Evolutionary conservation across 2,888 invertebrate species (phyloP), one percentile per base, ranked within the genome.

Genomic region (Acleris sparsana): DNA sequence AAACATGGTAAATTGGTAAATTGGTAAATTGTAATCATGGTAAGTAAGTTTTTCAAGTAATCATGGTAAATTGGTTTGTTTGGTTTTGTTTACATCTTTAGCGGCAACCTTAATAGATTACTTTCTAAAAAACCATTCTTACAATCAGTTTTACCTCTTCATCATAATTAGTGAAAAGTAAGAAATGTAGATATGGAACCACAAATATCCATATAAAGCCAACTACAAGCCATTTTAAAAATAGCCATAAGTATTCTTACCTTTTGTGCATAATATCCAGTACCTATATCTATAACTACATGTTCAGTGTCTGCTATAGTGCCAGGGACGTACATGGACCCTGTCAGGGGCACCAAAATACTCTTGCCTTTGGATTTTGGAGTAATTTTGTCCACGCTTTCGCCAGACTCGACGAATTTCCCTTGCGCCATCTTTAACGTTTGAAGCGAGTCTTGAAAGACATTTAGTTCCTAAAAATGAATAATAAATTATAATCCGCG

Each of bases 261-360:
- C 94, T 98, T 98, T 87, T 99, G 97, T 20, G 97, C 97, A 92
- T 97, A 99, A 87, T 99, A 99, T 70, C 99, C 98, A 60, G 99
- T 99, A 59, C 99, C 99, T 80, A 99, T 96, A 86, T 99, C 99
- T 73, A 99, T 96, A 39, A 99, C 93, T 61, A 99, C 98, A 84
- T 96, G 96, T 62, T 97, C 95, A 43, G 96, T 95, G 81, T 99
- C 96, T 69, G 95, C 94, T 67, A 99, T 93, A 76, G 95, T 95
- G 2, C 99, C 99, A 49, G 98, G 97, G 51, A 99, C 98, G 92
- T 99, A 99, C 97, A 99, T 98, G 77, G 99, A 99, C 76, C 97
- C 97, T 16, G 99, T 99, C 16, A 99, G 93, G 1, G 99, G 99
- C 17, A 99, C 98, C 20, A 99, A 92, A 72, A 99, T 96, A 65